Conservation (phyloP, 2,797 vertebrate genomes). For the Sandelia bainsii region DNA sequence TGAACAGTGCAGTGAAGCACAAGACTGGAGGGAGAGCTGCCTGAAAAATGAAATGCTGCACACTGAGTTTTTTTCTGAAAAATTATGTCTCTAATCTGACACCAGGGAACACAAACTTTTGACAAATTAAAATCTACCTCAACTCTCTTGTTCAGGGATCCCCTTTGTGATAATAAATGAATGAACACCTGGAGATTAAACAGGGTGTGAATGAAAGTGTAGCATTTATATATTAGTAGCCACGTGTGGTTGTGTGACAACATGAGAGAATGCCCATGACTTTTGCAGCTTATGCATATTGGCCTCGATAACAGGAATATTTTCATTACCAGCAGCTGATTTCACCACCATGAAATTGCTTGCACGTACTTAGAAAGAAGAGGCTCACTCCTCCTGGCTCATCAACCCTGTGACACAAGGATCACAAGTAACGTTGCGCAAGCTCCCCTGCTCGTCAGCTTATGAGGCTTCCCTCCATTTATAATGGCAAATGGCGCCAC, state of each 20-base stretch:
- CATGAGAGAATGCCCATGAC: conserved; percentile 55
- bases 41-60: conserved; percentile 29
- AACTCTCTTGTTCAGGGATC: conserved; percentile 40
- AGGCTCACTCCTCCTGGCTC: conserved; percentile 54
- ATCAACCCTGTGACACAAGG: conserved; percentile 67
- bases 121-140: conserved; percentile 33
- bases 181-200: conserved; percentile 23
- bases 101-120: conserved; percentile 9
- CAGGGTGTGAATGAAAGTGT: conserved; percentile 22
- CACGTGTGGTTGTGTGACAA: not conserved
- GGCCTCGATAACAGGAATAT: conserved; percentile 61
- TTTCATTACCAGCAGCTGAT: conserved; percentile 60
- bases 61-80: not conserved
- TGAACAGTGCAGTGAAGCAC: conserved; percentile 32
- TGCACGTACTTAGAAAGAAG: conserved; percentile 43
- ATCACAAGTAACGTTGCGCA: conserved; percentile 61
- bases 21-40: conserved; percentile 38
- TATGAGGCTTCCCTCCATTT: conserved; percentile 59
- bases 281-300: conserved; percentile 38
- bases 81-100: conserved; percentile 32
- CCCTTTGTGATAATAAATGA: conserved; percentile 26
- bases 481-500: conserved; percentile 60
- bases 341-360: conserved; percentile 67
- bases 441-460: conserved; percentile 65
- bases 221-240: conserved; percentile 11